A percentile compares a stretch with the other conserved stretches of the same genome.
Conservation (phyloP, 2,888 invertebrate species). For the Monoplex corrugatus region DNA sequence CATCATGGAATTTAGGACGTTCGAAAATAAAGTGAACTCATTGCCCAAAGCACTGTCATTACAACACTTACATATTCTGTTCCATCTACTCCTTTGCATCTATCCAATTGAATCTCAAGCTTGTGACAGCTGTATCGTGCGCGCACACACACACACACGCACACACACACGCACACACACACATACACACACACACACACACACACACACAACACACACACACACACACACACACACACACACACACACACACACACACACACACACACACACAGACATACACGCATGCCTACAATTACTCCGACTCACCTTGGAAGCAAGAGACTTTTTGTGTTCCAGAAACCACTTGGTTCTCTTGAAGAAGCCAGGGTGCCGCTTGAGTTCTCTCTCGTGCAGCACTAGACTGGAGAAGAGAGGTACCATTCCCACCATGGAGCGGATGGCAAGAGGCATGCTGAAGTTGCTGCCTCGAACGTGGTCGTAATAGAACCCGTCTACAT, state of each 20-base stretch:
- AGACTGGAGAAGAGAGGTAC: constrained; percentile 77
- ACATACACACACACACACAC: neutral
- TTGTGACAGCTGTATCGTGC: neutral
- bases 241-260: neutral
- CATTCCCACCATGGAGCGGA: constrained; percentile 78
- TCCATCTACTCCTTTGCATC: too few species aligned
- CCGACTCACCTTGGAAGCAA: constrained; percentile 69
- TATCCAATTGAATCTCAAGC: too few species aligned
- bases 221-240: neutral
- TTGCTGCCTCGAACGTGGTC: constrained; percentile 74
- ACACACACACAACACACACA: neutral
- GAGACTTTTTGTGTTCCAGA: constrained; percentile 75
- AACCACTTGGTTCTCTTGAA: constrained; percentile 78
- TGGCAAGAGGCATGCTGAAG: constrained; percentile 68
- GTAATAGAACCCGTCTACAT: constrained; percentile 80
- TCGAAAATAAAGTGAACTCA: too few species aligned
- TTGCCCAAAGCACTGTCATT: too few species aligned
- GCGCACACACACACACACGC: neutral
- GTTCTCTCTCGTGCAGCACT: constrained; percentile 71
- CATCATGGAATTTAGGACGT: too few species aligned
- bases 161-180: neutral
- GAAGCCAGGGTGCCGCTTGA: constrained; percentile 75
- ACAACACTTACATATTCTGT: too few species aligned
- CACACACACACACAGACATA: neutral
- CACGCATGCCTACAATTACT: neutral